Conservation (phyloP, 2,797 vertebrate genomes). For the Brotula barbata region DNA sequence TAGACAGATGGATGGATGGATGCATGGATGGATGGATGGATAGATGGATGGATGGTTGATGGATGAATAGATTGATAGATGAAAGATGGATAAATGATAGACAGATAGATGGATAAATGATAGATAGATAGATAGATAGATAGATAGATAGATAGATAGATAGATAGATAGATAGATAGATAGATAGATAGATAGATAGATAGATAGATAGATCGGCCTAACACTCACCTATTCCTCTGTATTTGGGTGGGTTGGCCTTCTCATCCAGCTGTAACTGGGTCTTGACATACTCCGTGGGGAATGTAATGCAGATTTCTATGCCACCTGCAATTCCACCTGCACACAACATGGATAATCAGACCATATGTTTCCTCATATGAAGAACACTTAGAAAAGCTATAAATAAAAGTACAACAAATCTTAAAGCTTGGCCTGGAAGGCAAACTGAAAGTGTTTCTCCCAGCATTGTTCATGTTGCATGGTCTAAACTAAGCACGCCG, state of each 20-base stretch:
- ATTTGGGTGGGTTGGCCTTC: constrained; percentile 89
- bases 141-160: no score
- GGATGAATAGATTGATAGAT: no score
- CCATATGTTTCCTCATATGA: not conserved
- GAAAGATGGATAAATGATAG: no score
- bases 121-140: no score
- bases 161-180: constrained; percentile 8
- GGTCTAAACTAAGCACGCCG: constrained; percentile 11
- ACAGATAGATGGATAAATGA: no score
- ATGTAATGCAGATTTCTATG: constrained; percentile 97
- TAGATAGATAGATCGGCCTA: not conserved
- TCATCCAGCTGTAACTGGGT: constrained; percentile 93
- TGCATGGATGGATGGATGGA: no score
- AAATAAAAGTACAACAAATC: not conserved
- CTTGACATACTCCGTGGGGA: constrained; percentile 97
- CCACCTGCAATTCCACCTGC: constrained; percentile 93
- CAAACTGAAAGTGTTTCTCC: not conserved
- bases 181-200: not conserved
- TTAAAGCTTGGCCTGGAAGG: not conserved
- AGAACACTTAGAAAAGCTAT: not conserved
- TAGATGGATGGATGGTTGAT: no score
- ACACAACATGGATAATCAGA: constrained; percentile 29
- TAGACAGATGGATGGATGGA: no score
- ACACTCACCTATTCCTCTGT: constrained; percentile 87
- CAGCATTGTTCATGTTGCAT: not conserved